phyloP scores from a whole-genome alignment of 2,113 vertebrate genomes.

The Xerus inauris region DNA sequence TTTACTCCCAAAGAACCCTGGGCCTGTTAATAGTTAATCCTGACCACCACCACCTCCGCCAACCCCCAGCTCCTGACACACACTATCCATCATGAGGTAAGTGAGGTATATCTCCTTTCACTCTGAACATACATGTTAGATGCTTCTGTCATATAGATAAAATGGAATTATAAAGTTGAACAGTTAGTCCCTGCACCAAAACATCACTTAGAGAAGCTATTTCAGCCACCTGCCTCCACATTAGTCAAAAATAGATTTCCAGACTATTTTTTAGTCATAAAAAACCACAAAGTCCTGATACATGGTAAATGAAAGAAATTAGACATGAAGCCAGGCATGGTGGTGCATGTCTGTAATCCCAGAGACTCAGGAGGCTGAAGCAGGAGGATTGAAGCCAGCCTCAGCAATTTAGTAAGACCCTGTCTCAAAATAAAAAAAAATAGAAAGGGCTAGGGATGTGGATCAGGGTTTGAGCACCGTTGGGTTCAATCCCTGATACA shows the following conservation, averaged over 20 bases:
- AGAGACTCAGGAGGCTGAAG: neutral
- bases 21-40: neutral
- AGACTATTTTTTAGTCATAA: neutral
- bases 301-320: neutral
- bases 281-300: neutral
- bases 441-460: neutral
- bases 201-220: neutral
- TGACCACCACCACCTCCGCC: no score
- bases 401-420: neutral
- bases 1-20: neutral
- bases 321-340: neutral
- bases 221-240: neutral
- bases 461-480: no score
- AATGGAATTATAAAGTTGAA: neutral
- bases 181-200: neutral
- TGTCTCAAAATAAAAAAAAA: neutral
- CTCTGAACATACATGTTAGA: neutral
- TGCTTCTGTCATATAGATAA: neutral
- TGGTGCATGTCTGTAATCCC: neutral
- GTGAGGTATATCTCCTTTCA: neutral
- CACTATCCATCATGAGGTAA: neutral
- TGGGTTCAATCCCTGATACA: neutral
- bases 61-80: neutral
- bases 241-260: constrained; percentile 2
- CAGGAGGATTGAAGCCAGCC: neutral